phyloP scores from a whole-genome alignment of 2,888 invertebrate genomes.

The Thereva nobilitata region DNA sequence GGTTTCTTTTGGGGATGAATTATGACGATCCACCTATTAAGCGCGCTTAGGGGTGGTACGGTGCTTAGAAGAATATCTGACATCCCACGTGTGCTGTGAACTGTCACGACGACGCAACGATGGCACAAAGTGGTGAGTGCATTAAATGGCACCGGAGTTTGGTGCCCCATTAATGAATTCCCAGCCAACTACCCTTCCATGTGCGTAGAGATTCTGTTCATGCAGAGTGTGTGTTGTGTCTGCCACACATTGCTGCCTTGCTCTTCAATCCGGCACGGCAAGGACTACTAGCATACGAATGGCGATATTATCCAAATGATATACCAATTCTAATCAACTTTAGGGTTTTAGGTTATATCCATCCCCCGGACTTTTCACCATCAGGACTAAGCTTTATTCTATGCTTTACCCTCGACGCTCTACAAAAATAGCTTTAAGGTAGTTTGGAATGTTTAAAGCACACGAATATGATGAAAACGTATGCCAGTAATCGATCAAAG shows the following conservation, averaged over 20 bases:
- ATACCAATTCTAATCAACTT: conserved; percentile 52
- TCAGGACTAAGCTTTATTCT: not conserved
- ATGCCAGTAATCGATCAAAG: too few relatives aligned
- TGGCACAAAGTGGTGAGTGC: conserved; percentile 36
- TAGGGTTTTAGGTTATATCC: conserved; percentile 39
- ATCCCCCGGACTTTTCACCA: not conserved
- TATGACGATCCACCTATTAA: conserved; percentile 40
- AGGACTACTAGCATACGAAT: conserved; percentile 51
- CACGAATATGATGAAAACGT: too few relatives aligned
- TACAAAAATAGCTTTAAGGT: conserved; percentile 26
- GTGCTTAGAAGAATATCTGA: conserved; percentile 12
- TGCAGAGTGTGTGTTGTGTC: not conserved
- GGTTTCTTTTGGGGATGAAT: conserved; percentile 26
- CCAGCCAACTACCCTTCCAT: conserved; percentile 22
- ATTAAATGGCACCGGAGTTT: conserved; percentile 39
- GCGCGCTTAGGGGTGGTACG: conserved; percentile 24
- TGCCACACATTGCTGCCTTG: not conserved
- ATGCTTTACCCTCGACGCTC: conserved; percentile 8
- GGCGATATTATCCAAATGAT: conserved; percentile 53
- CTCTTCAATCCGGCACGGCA: conserved; percentile 23
- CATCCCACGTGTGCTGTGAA: conserved; percentile 32
- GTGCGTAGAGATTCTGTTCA: conserved; percentile 13
- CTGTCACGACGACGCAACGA: conserved; percentile 24
- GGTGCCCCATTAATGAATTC: conserved; percentile 36
- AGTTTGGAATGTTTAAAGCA: not conserved